phyloP scores from a whole-genome alignment of 23 tunicate genomes.

The Botrylloides violaceus region DNA sequence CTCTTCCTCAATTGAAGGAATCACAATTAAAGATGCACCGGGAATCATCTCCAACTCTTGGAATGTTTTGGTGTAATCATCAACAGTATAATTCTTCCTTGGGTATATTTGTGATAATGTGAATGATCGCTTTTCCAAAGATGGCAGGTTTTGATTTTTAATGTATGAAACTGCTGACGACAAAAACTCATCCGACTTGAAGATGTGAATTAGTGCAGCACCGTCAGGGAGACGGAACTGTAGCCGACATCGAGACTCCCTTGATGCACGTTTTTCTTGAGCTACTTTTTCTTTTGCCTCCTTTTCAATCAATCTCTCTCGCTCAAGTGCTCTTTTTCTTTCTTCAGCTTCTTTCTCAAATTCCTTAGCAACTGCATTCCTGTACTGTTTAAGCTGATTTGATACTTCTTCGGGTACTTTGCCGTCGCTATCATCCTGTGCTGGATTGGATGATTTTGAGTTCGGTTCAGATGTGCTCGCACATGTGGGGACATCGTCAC shows the following conservation, averaged over 20 bases:
- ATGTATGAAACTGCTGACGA: neutral
- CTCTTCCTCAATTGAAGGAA: neutral
- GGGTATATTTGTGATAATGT: conserved; percentile 30
- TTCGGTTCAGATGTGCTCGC: neutral
- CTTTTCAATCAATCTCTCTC: neutral
- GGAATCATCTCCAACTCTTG: conserved; percentile 28
- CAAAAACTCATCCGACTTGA: neutral
- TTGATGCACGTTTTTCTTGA: conserved; percentile 1
- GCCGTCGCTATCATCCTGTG: neutral
- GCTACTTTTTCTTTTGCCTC: conserved; percentile 12
- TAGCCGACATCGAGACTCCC: neutral
- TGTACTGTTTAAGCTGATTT: conserved; percentile 35
- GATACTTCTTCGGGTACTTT: conserved; percentile 35
- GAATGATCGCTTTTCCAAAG: neutral
- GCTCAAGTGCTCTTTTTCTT: neutral
- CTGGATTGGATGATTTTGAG: neutral
- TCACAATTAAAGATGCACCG: conserved; percentile 21
- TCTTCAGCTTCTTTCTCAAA: conserved; percentile 21
- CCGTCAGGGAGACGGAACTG: conserved; percentile 55
- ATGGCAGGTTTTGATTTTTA: neutral
- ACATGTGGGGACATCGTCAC: neutral
- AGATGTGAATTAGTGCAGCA: neutral
- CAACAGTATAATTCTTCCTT: conserved; percentile 10
- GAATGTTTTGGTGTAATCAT: conserved; percentile 18
- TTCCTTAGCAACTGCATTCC: conserved; percentile 18